Evolutionary conservation across 2,888 invertebrate genomes (phyloP).

Genomic region (Exephanes ischioxanthus): DNA sequence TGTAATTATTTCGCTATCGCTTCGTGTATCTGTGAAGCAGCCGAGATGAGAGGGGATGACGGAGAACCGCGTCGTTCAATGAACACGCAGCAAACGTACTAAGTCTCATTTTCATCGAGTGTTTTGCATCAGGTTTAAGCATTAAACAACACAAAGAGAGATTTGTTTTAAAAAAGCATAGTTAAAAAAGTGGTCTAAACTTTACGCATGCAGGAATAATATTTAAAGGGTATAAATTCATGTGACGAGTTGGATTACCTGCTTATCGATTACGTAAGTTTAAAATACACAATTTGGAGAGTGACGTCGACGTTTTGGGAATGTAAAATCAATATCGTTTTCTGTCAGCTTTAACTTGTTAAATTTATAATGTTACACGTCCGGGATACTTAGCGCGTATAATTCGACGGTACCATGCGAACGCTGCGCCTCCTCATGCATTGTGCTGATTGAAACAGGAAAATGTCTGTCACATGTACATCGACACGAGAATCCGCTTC

Average conservation of each 20-base stretch:
- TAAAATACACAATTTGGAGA: neutral
- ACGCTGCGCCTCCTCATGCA: neutral
- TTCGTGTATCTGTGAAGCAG: slow-evolving; percentile 68
- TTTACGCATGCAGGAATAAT: neutral
- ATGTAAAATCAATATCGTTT: neutral
- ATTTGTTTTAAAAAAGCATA: neutral
- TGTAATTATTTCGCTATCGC: slow-evolving; percentile 76
- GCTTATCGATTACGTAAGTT: neutral
- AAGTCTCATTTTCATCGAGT: neutral
- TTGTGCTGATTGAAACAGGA: slow-evolving; percentile 35
- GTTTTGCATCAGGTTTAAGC: too few relatives aligned
- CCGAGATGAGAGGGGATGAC: slow-evolving; percentile 43
- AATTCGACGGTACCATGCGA: neutral
- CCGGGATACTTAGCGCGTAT: slow-evolving; percentile 3
- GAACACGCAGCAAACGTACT: slow-evolving; percentile 36
- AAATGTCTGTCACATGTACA: slow-evolving; percentile 45
- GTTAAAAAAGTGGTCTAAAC: neutral
- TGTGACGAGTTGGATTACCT: neutral
- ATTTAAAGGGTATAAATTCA: neutral
- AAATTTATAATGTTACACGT: slow-evolving; percentile 21
- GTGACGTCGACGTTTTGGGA: neutral
- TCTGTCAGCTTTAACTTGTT: neutral
- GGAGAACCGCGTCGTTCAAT: slow-evolving; percentile 53
- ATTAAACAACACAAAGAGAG: too few relatives aligned
- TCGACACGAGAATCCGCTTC: neutral